Percentiles rank a stretch among this genome's conserved stretches.
Conservation (phyloP, 2,888 invertebrate species). For the Rhopalosiphum nymphaeae region DNA sequence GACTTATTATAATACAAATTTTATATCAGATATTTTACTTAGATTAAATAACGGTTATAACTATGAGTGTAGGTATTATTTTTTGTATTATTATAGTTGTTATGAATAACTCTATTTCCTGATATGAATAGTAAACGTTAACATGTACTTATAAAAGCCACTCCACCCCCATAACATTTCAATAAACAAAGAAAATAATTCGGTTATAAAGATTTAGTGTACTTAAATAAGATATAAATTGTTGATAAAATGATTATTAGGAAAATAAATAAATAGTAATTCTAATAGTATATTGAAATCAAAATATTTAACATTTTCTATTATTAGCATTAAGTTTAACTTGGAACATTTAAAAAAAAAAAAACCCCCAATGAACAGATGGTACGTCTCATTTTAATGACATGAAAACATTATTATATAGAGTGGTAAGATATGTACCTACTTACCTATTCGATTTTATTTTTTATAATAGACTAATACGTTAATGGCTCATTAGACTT, state of each 20-base stretch:
- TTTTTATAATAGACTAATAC: slow-evolving; percentile 7
- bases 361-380: slow-evolving; percentile 10
- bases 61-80: slow-evolving; percentile 14
- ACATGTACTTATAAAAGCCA: neutral
- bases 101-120: slow-evolving; percentile 28
- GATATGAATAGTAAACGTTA: slow-evolving; percentile 7
- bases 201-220: neutral
- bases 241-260: neutral
- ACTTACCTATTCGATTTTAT: neutral
- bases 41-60: slow-evolving; percentile 51
- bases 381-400: neutral
- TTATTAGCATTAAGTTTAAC: neutral
- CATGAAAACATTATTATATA: slow-evolving; percentile 24
- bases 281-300: neutral
- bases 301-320: neutral
- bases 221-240: slow-evolving; percentile 24
- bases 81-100: neutral
- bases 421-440: neutral
- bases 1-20: neutral
- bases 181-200: slow-evolving; percentile 19
- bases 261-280: neutral
- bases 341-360: slow-evolving; percentile 8
- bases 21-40: slow-evolving; percentile 28
- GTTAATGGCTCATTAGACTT: slow-evolving; percentile 56
- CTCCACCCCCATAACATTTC: slow-evolving; percentile 8